Conservation (phyloP, 1,140 invertebrate genomes). For the Homarus americanus region DNA sequence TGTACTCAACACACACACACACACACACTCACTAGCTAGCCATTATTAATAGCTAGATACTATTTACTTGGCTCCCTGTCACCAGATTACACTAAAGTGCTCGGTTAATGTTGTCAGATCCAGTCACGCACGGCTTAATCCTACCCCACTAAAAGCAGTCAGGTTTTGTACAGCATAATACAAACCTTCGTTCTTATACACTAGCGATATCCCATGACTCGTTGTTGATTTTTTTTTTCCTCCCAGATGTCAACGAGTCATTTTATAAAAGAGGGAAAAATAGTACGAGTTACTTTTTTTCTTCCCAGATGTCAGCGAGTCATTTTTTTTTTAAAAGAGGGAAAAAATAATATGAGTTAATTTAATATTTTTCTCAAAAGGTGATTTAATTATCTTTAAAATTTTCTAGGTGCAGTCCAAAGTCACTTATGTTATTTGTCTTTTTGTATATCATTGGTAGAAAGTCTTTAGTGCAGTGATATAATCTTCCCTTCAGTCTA, state of each 20-base stretch:
- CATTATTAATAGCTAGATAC: neutral
- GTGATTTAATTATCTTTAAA: neutral
- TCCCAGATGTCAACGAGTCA: neutral
- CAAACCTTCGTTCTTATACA: neutral
- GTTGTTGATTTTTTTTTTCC: neutral
- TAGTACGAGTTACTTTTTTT: neutral
- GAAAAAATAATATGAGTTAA: neutral
- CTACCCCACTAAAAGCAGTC: neutral
- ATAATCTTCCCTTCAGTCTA: neutral
- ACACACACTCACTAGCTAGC: neutral
- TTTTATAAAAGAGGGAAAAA: neutral
- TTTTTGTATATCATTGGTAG: neutral
- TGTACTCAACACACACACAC: neutral
- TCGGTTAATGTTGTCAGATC: neutral
- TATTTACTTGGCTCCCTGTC: neutral
- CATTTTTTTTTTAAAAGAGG: neutral
- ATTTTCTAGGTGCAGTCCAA: neutral
- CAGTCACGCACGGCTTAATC: neutral
- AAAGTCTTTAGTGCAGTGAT: neutral
- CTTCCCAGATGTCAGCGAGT: neutral
- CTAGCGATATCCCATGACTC: neutral
- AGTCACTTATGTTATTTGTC: neutral
- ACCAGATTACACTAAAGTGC: neutral
- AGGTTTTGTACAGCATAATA: neutral
- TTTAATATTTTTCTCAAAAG: neutral